These are phyloP conservation scores for Amiota communis DNA, from an alignment of 2,888 invertebrate species.

Conservation along the genomic window DNA sequence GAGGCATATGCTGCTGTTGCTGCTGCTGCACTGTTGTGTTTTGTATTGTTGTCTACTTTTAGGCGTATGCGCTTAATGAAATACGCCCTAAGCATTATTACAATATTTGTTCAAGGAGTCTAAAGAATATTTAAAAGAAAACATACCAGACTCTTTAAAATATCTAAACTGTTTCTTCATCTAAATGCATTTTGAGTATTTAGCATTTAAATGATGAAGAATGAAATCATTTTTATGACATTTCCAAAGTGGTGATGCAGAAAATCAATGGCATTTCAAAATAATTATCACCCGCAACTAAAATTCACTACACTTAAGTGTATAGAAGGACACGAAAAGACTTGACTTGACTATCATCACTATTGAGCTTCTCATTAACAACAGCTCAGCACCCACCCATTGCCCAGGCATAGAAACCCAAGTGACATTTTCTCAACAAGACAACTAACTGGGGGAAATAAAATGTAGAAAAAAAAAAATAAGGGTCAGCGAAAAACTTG, in stretches of 20 bases:
- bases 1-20: background rate
- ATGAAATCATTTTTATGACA: background rate
- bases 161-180: no score
- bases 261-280: constrained; percentile 23
- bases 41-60: constrained; percentile 15
- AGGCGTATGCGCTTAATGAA: constrained; percentile 17
- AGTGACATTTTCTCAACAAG: constrained; percentile 26
- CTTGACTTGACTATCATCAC: background rate
- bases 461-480: background rate
- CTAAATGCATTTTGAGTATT: no score
- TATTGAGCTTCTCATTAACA: background rate
- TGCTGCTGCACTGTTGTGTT: constrained; percentile 6
- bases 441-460: no score
- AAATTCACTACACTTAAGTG: background rate
- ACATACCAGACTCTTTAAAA: no score
- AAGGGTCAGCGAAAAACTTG: constrained; percentile 24
- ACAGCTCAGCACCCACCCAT: background rate
- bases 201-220: background rate
- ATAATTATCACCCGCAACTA: background rate
- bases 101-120: background rate
- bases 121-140: no score
- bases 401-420: background rate
- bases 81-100: background rate
- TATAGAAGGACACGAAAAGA: background rate
- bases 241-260: constrained; percentile 11